Percentiles rank a stretch among this genome's conserved stretches.
These are phyloP conservation scores for Cephus sareptanus DNA, from an alignment of 2,888 invertebrate species.

Conservation along the genomic window DNA sequence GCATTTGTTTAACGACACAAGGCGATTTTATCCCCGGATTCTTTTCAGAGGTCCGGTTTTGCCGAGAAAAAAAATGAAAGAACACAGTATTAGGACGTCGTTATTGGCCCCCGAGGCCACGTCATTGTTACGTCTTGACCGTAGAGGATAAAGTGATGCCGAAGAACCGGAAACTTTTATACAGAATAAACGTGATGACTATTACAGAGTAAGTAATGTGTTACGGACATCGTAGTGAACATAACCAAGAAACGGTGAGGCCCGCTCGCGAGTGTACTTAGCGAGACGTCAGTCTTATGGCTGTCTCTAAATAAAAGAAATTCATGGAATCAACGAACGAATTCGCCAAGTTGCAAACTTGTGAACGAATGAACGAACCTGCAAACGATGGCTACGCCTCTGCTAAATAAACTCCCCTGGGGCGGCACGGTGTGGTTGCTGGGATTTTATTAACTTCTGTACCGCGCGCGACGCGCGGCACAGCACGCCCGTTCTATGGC, in stretches of 20 bases:
- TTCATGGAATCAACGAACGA: conserved; percentile 14
- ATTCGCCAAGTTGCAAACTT: conserved; percentile 28
- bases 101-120: conserved; percentile 63
- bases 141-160: conserved; percentile 49
- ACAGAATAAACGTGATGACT: conserved; percentile 51
- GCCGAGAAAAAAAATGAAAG: conserved; percentile 26
- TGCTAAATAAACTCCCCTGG: conserved; percentile 61
- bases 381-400: conserved; percentile 55
- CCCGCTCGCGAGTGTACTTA: background rate
- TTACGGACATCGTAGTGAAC: background rate
- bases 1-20: conserved; percentile 4
- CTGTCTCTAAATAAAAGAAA: background rate
- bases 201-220: conserved; percentile 30
- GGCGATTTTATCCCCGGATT: background rate
- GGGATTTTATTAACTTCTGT: conserved; percentile 67
- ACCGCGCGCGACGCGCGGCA: conserved; percentile 42
- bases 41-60: conserved; percentile 1
- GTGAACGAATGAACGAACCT: conserved; percentile 22
- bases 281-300: background rate
- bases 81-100: conserved; percentile 45
- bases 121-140: conserved; percentile 57
- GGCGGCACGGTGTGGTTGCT: conserved; percentile 41
- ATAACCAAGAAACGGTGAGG: background rate
- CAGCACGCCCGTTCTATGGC: conserved; percentile 30
- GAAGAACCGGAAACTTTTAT: conserved; percentile 56